Percentiles rank a stretch among this genome's conserved stretches.
Conservation (phyloP, 2,888 invertebrate genomes). For the Drosophila falleni region DNA sequence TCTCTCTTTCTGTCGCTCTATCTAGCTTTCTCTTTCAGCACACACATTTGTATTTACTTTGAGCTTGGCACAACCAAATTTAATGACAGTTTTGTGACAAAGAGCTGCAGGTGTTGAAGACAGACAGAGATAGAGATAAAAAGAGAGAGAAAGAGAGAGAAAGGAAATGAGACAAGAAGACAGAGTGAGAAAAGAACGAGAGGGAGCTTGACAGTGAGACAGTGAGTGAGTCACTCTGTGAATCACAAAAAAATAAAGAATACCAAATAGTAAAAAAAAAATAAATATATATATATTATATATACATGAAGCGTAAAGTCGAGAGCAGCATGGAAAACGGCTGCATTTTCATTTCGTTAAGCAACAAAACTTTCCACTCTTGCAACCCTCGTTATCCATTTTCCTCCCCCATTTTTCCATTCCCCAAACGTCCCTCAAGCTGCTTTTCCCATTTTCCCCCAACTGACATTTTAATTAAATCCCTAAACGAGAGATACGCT, state of each 20-base stretch:
- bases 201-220: neutral
- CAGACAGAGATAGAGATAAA: neutral
- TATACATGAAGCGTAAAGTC: neutral
- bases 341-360: constrained; percentile 45
- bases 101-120: constrained; percentile 41
- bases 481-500: constrained; percentile 43
- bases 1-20: neutral
- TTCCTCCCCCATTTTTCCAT: too few relatives aligned
- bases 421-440: neutral
- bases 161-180: neutral
- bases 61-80: constrained; percentile 50
- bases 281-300: too few relatives aligned
- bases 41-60: constrained; percentile 41
- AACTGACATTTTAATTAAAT: constrained; percentile 54
- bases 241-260: constrained; percentile 7
- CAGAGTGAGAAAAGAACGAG: neutral
- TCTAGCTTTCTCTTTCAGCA: neutral
- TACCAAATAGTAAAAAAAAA: neutral
- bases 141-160: neutral
- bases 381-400: constrained; percentile 5
- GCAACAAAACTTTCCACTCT: constrained; percentile 35
- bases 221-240: neutral
- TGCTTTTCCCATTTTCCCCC: constrained; percentile 12
- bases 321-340: constrained; percentile 23
- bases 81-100: constrained; percentile 55